phyloP scores from a whole-genome alignment of 1,140 invertebrate genomes.

The Branchinecta lynchi region DNA sequence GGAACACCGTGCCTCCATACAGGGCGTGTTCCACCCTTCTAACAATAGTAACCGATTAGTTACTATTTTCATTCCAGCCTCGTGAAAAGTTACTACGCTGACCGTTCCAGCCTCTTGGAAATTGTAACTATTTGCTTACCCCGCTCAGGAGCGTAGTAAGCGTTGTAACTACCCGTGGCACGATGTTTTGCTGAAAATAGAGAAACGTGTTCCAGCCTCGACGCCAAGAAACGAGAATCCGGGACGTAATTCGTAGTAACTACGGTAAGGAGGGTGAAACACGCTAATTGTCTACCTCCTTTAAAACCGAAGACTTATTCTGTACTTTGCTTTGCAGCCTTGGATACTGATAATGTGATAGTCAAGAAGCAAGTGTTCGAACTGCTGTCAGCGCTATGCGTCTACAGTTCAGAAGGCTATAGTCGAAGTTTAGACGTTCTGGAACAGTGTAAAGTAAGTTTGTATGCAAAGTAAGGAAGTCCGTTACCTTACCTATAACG shows the following conservation, averaged over 20 bases:
- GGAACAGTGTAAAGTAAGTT: slow-evolving; percentile 64
- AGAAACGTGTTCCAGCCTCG: too few relatives aligned
- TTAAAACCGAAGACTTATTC: slow-evolving; percentile 11
- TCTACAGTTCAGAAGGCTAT: slow-evolving; percentile 72
- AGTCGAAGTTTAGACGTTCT: slow-evolving; percentile 65
- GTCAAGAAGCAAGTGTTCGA: slow-evolving; percentile 87
- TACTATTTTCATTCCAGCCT: too few relatives aligned
- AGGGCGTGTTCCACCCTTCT: background rate
- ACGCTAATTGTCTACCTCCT: background rate
- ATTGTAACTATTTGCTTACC: too few relatives aligned
- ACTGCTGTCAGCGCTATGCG: slow-evolving; percentile 70
- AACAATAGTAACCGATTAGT: too few relatives aligned
- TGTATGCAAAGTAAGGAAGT: background rate
- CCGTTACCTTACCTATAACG: too few relatives aligned
- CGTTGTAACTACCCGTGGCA: too few relatives aligned
- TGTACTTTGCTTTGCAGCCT: slow-evolving; percentile 40
- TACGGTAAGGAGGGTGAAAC: too few relatives aligned
- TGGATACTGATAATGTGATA: slow-evolving; percentile 63
- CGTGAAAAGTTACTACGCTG: too few relatives aligned
- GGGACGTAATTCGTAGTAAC: too few relatives aligned
- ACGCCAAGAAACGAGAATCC: background rate
- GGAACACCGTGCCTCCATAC: background rate
- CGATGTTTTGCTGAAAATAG: too few relatives aligned
- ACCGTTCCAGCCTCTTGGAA: too few relatives aligned
- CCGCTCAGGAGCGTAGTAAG: too few relatives aligned